phyloP scores from a whole-genome alignment of 2,888 invertebrate species.

The Heteromurus nitidus region DNA sequence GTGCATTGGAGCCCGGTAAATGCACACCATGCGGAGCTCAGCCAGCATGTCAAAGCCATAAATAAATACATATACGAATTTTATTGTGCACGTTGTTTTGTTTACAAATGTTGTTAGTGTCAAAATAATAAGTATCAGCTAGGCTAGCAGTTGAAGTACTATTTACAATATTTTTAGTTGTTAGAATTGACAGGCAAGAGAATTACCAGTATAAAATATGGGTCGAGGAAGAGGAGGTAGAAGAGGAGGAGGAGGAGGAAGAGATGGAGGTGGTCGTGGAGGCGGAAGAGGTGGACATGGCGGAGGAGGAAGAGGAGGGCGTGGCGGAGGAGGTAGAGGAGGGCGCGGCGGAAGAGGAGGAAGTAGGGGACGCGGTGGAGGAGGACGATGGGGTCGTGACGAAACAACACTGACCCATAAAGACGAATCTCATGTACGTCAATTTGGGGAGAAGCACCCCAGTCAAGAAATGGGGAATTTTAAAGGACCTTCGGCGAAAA shows the following conservation, averaged over 20 bases:
- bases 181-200: neutral
- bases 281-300: conserved; percentile 61
- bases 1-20: neutral
- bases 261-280: conserved; percentile 57
- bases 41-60: too few relatives aligned
- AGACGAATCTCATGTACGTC: conserved; percentile 65
- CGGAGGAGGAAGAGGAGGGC: conserved; percentile 47
- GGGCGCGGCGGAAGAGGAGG: conserved; percentile 26
- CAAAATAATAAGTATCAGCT: too few relatives aligned
- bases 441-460: conserved; percentile 73
- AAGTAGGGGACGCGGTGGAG: conserved; percentile 56
- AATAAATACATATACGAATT: too few relatives aligned
- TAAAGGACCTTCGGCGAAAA: conserved; percentile 39
- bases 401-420: neutral
- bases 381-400: conserved; percentile 64
- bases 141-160: too few relatives aligned
- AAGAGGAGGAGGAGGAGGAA: conserved; percentile 66
- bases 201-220: neutral
- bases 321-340: conserved; percentile 64
- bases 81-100: neutral
- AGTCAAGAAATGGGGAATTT: conserved; percentile 68
- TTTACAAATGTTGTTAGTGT: too few relatives aligned
- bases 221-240: conserved; percentile 45
- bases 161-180: too few relatives aligned
- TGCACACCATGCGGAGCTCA: too few relatives aligned